Evolutionary conservation across 92 coral and sea anemone genomes (phyloP).

Genomic region (Zoanthus solanderi): DNA sequence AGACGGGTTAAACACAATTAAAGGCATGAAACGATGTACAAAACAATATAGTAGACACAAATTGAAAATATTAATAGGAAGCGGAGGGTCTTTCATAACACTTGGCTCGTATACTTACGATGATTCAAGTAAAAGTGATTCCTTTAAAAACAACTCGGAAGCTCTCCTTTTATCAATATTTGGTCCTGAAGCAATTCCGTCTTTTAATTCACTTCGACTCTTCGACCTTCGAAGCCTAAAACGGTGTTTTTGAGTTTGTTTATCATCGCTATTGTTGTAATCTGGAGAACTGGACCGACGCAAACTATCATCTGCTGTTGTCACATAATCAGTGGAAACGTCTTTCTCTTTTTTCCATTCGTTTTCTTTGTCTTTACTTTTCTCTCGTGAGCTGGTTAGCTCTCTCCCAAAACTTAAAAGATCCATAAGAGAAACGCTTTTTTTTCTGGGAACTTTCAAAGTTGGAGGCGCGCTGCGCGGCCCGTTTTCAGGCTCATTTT

Average conservation of each 20-base stretch:
- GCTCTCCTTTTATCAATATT: constrained; percentile 83
- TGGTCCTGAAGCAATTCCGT: constrained; percentile 92
- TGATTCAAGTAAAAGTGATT: constrained; percentile 86
- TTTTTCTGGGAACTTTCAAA: constrained; percentile 57
- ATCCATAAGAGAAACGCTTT: constrained; percentile 89
- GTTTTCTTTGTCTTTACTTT: constrained; percentile 33
- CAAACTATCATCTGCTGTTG: background rate
- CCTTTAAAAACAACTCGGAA: constrained; percentile 78
- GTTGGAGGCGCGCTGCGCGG: constrained; percentile 50
- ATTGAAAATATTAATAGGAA: background rate
- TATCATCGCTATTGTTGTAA: constrained; percentile 16
- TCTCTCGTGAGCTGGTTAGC: constrained; percentile 64
- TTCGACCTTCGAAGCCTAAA: constrained; percentile 67
- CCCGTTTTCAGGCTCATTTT: constrained; percentile 6
- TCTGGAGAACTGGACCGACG: background rate
- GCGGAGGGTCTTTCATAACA: background rate
- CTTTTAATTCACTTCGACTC: constrained; percentile 77
- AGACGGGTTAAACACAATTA: too few relatives aligned
- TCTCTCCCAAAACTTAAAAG: constrained; percentile 80
- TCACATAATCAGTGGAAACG: background rate
- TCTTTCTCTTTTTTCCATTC: constrained; percentile 2
- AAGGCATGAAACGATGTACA: background rate
- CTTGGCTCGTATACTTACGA: constrained; percentile 78
- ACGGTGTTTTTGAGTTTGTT: constrained; percentile 50
- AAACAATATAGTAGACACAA: background rate